Evolutionary conservation across 2,888 invertebrate species (phyloP).

Genomic region (Xestia sexstrigata): DNA sequence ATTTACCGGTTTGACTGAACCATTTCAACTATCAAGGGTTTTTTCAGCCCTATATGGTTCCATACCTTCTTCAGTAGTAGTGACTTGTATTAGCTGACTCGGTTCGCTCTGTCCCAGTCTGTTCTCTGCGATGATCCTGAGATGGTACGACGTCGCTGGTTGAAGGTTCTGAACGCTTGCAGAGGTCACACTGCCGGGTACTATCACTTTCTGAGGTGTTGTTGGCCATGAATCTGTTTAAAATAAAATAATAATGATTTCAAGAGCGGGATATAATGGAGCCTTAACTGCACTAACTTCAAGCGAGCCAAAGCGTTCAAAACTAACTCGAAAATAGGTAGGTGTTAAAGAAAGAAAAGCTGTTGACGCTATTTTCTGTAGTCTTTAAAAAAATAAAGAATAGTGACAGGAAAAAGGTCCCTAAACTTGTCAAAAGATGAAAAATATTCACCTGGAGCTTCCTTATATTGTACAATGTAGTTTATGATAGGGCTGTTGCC

Average conservation of each 20-base stretch:
- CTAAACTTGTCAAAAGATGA: slow-evolving; percentile 23
- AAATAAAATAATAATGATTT: not conserved
- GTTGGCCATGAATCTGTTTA: slow-evolving; percentile 94
- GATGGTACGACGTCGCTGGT: slow-evolving; percentile 96
- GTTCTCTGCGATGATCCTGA: slow-evolving; percentile 97
- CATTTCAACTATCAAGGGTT: not conserved
- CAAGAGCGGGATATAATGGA: not conserved
- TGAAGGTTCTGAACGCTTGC: slow-evolving; percentile 95
- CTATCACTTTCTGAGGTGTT: slow-evolving; percentile 95
- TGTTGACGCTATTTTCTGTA: not conserved
- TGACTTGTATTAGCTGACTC: slow-evolving; percentile 96
- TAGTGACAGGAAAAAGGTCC: not conserved
- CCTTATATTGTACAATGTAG: slow-evolving; percentile 97
- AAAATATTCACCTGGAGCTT: slow-evolving; percentile 92
- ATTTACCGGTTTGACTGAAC: not conserved
- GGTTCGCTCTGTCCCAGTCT: slow-evolving; percentile 96
- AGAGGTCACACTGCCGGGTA: slow-evolving; percentile 95
- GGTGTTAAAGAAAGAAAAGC: not conserved
- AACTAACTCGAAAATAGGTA: not conserved
- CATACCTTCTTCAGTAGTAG: slow-evolving; percentile 95
- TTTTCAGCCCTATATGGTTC: not conserved
- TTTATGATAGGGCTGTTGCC: slow-evolving; percentile 97
- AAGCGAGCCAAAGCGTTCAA: not conserved
- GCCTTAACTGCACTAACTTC: not conserved
- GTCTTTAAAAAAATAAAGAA: not conserved